Conservation (phyloP, 1,140 invertebrate genomes). For the Maconellicoccus hirsutus region DNA sequence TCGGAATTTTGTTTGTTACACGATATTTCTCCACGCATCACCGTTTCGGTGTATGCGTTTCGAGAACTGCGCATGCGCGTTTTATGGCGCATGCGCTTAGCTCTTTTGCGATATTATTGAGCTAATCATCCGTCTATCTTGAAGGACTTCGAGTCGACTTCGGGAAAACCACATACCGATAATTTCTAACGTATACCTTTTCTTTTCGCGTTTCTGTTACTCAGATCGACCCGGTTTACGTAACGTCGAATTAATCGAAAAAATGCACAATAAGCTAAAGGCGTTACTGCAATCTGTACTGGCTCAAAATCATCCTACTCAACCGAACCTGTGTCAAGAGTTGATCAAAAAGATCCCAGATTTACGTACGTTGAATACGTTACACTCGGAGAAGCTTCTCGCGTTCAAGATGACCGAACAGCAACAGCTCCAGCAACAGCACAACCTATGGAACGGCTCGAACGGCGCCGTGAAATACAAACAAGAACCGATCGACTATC, state of each 20-base stretch:
- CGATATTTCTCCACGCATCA: no score
- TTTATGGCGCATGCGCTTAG: no score
- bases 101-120: no score
- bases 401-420: conserved; percentile 85
- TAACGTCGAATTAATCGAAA: conserved; percentile 80
- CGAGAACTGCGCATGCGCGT: no score
- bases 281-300: conserved; percentile 75
- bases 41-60: no score
- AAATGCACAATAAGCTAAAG: conserved; percentile 80
- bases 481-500: conserved; percentile 43
- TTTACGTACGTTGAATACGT: conserved; percentile 83
- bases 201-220: conserved; percentile 27
- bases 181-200: no score
- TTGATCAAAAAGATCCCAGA: conserved; percentile 90
- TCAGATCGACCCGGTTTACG: conserved; percentile 80
- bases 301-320: conserved; percentile 68
- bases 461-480: conserved; percentile 28
- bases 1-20: no score
- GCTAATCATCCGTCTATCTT: no score
- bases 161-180: no score
- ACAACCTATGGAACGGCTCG: conserved; percentile 29
- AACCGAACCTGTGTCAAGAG: conserved; percentile 67
- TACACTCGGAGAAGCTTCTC: conserved; percentile 90
- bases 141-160: no score
- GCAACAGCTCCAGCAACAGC: conserved; percentile 39